Base-by-base conservation (phyloP, 2,888 invertebrate genomes). In the Schizaphis graminum region DNA sequence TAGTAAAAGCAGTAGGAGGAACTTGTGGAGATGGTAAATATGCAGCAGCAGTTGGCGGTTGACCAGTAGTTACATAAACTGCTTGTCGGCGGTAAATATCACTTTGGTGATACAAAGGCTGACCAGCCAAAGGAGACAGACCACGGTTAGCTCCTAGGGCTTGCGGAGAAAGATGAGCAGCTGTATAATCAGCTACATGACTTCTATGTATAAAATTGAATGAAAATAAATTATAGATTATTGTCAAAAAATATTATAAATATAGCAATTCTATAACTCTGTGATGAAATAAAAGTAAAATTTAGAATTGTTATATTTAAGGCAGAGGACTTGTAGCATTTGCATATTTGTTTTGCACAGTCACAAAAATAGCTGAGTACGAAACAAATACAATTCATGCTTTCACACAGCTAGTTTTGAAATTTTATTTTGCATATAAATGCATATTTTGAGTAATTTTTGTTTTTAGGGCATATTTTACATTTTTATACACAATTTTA, bases 1-100 rank as follows among this genome's bases (percentile, higher is more conserved):
- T 95, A 84, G 96, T 95, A 94, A 95, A 95, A 87, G 95, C 95
- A 47, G 96, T 95, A 95, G 96, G 96, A 35, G 96, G 96, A 95
- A 96, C 96, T 95, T 96, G 96, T 95, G 96, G 96, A 49, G 96
- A 96, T 94, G 96, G 96, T 95, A 96, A 95, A 95, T 96, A 96
- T 21, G 94, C 94, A 61, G 94, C 41, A 41, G 94, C 94, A n/a
- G 95, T 93, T 53, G 96, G 96, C 92, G 96, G 96, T 95, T 96
- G 97, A 86, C 96, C 96, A 89, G 97, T 97, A 91, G 97, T 97
- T 87, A 97, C 97, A 95, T 97, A 97, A 89, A 97, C 97, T 88
- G 97, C 97, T 53, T 95, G 95, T 35, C 97, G 96, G 95, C 97
- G 97, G 96, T 97, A 98, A 95, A 97, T 96, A 95, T 96, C 96